Evolutionary conservation across 2,888 invertebrate species (phyloP), one percentile per base, ranked within the genome.

Genomic region (Leptura quadrifasciata): DNA sequence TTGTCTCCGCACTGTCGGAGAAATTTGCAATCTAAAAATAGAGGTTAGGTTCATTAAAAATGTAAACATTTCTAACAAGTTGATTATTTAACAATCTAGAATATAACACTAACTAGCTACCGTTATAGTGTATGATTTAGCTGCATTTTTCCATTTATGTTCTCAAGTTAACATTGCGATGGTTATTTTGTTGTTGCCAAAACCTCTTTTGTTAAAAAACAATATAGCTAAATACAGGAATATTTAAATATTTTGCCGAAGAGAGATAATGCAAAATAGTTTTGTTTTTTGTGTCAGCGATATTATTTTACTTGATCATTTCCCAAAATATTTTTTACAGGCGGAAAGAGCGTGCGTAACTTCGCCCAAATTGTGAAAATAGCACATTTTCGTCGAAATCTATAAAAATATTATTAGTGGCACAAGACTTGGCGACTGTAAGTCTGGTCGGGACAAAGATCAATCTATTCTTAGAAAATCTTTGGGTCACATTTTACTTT

Each of bases 381-480:
- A 72, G 54, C 21, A 63, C 17, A 55, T 61, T 61, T 68, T 47
- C 15, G 15, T 47, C 3, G 15, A 47, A 5, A n/a, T 47, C 39
- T 47, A 47, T 47, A 47, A 47, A 47, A 47, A 47, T 47, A 15
- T 47, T n/a, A 47, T 47, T n/a, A 47, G 39, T 52, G 61, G 12
- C 63, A 31, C 17, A 18, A n/a, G 18, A 71, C 54, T 69, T 54
- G 58, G 64, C 65, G 58, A 35, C 75, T 20, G 35, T 10, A 52
- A 47, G 67, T 72, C 67, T 60, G 12, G 10, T n/a, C 35, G 58
- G 76, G 72, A 61, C 76, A 72, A 76, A 76, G 76, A 67, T 39
- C 72, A 27, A 21, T 69, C 72, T 76, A 76, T 76, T 76, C 68
- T 63, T 3, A 39, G 61, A n/a, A 21, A 20, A 61, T 31, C 52